Percentiles rank a stretch among this genome's conserved stretches.
Conservation (phyloP, 2,797 vertebrate genomes). For the Spea hammondii region DNA sequence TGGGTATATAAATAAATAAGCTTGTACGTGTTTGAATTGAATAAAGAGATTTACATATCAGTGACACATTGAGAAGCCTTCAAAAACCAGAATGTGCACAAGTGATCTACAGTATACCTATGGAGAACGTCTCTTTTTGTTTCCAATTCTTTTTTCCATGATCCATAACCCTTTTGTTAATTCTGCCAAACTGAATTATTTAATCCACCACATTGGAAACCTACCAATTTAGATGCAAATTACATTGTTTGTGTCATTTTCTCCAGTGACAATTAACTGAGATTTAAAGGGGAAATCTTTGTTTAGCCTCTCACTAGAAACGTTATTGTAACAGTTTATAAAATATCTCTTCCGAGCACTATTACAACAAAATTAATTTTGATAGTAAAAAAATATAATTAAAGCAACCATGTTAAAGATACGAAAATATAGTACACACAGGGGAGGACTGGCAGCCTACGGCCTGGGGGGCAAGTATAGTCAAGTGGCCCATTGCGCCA, state of each 20-base stretch:
- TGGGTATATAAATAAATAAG: background rate
- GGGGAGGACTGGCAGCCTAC: no score
- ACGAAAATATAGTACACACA: no score
- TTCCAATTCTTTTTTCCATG: slow-evolving; percentile 20
- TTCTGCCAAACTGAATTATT: slow-evolving; percentile 30
- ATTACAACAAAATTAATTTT: background rate
- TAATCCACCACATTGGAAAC: slow-evolving; percentile 27
- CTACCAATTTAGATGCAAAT: slow-evolving; percentile 35
- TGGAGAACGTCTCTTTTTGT: slow-evolving; percentile 15
- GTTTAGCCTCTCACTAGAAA: slow-evolving; percentile 8
- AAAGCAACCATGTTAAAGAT: background rate
- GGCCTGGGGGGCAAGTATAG: no score
- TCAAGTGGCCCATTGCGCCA: no score
- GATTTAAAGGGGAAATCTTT: slow-evolving; percentile 24
- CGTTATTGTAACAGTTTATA: slow-evolving; percentile 6
- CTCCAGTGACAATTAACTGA: slow-evolving; percentile 14
- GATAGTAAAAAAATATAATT: background rate
- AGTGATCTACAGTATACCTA: slow-evolving; percentile 2
- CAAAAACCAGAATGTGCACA: background rate
- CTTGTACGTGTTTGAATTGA: background rate
- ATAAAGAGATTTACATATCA: slow-evolving; percentile 18
- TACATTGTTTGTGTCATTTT: slow-evolving; percentile 23
- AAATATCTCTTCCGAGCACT: background rate
- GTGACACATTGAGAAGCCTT: background rate
- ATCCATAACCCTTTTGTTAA: slow-evolving; percentile 31